A percentile compares a stretch with the other conserved stretches of the same genome.
phyloP scores from a whole-genome alignment of 1,140 invertebrate species.

The Phymastichus coffea region DNA sequence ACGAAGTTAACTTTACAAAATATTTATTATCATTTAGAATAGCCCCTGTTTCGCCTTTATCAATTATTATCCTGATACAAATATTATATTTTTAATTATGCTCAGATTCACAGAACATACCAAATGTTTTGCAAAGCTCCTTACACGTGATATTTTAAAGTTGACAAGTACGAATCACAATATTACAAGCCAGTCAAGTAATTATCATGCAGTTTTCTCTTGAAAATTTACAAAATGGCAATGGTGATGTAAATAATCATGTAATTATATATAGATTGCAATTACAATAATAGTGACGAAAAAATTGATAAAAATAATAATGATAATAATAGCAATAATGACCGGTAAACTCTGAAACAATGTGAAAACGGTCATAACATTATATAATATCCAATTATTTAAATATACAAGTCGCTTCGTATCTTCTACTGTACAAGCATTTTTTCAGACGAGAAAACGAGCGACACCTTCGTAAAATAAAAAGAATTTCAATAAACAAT shows the following conservation, averaged over 20 bases:
- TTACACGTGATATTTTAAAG: background rate
- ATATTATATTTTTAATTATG: background rate
- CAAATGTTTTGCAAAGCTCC: constrained; percentile 6
- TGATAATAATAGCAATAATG: constrained; percentile 39
- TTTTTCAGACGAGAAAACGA: constrained; percentile 19
- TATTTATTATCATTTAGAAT: constrained; percentile 8
- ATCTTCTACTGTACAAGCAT: constrained; percentile 30
- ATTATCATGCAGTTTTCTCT: constrained; percentile 3
- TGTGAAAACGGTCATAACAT: constrained; percentile 45
- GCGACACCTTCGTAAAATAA: constrained; percentile 17
- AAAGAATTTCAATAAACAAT: constrained; percentile 21
- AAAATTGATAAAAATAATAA: constrained; percentile 11
- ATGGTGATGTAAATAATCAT: constrained; percentile 12
- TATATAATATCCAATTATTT: constrained; percentile 44
- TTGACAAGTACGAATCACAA: constrained; percentile 9
- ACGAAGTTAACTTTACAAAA: constrained; percentile 16
- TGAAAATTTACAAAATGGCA: constrained; percentile 27
- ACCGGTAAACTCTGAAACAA: constrained; percentile 50
- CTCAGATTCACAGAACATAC: constrained; percentile 6
- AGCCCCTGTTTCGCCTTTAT: constrained; percentile 2
- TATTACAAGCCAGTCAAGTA: constrained; percentile 3
- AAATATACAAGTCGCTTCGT: constrained; percentile 46
- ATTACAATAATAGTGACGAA: constrained; percentile 12
- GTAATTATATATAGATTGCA: constrained; percentile 3
- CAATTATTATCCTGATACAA: background rate